Percentiles rank a stretch among this genome's conserved stretches.
Evolutionary conservation across 1,140 invertebrate species (phyloP).

Genomic region (Saccostrea glomerata): DNA sequence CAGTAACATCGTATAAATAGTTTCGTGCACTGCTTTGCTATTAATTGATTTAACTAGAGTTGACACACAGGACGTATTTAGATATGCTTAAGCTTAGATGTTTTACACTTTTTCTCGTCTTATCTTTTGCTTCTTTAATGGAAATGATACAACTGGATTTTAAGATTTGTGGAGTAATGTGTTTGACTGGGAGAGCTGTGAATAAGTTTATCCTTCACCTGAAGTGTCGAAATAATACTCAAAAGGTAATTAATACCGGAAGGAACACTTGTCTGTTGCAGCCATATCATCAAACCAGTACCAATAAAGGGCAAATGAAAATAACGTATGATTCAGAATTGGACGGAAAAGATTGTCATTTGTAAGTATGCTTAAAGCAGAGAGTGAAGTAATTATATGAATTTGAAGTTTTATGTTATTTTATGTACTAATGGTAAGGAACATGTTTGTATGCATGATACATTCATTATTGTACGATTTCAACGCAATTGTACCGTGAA

Average conservation of each 20-base stretch:
- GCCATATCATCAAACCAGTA: background rate
- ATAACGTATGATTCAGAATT: too few species aligned
- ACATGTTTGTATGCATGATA: too few species aligned
- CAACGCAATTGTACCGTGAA: too few species aligned
- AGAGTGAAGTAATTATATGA: too few species aligned
- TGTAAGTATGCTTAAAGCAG: too few species aligned
- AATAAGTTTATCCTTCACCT: background rate
- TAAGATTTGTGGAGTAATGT: background rate
- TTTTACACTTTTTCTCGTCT: background rate
- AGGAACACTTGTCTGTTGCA: background rate
- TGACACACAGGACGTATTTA: background rate
- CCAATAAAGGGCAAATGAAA: too few species aligned
- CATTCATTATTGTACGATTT: too few species aligned
- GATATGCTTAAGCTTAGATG: background rate
- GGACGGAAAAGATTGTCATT: too few species aligned
- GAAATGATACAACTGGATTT: background rate
- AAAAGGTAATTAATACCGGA: background rate
- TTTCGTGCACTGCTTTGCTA: background rate
- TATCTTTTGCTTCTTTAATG: background rate
- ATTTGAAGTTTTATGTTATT: background rate
- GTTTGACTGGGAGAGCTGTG: background rate
- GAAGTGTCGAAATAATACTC: background rate
- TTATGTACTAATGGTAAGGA: background rate
- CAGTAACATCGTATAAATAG: conserved; percentile 1
- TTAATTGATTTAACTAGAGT: background rate